Base-by-base conservation (phyloP, 2,113 vertebrate species). In the Equus przewalskii region DNA sequence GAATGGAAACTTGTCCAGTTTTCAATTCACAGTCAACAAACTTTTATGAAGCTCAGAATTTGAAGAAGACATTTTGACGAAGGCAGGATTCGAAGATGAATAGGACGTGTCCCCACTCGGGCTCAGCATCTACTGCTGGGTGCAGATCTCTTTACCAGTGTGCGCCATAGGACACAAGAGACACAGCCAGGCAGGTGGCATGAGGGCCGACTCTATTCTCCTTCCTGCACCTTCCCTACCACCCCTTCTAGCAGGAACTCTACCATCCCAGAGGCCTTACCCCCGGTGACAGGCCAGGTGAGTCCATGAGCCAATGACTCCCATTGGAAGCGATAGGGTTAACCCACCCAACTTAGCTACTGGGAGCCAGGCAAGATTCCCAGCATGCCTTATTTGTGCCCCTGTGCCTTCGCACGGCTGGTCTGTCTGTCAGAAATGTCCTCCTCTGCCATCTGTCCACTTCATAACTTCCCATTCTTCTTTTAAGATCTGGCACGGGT, bases 111-210 rank as follows among this genome's bases (percentile, higher is more conserved):
- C 36, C 13, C 54, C 6, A 36, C 41, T 44, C 1, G 0, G 26
- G 12, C 0, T 16, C 30, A 22, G 21, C 15, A 44, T 21, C 24
- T 7, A 19, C 3, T 21, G 3, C 4, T 46, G 36, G 62, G 62
- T 11, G 56, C 41, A 49, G 21, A 12, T 21, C 49, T 3, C 0
- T 24, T n/a, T 46, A 44, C n/a, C 7, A 19, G 24, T 28, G 5
- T 3, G 5, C 0, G 11, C 0, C 1, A 14, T 12, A 24, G 41
- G 69, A 54, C 1, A 30, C 4, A 6, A 36, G 8, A 44, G n/a
- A 22, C 1, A 30, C 1, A 3, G 2, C 36, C 36, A 41, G 28
- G 7, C 14, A 33, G 69, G 36, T 49, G 21, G 24, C 14, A 4
- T 13, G 46, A 49, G 22, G 36, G 8, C 8, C 0, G 1, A 24